These are phyloP conservation scores for Nesoenas mayeri DNA, from an alignment of 2,113 vertebrate genomes.

Conservation along the genomic window DNA sequence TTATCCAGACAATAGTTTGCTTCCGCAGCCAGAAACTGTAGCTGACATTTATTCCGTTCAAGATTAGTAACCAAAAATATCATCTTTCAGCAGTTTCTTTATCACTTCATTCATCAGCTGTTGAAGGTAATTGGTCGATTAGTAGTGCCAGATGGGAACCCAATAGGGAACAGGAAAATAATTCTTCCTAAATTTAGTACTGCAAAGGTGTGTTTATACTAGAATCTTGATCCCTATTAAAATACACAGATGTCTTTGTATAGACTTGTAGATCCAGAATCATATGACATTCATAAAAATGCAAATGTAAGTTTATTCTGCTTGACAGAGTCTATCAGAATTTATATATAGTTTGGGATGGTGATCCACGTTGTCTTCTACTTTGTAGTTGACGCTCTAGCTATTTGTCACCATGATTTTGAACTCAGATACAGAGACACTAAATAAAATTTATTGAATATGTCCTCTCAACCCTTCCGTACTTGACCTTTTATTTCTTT, in stretches of 20 bases:
- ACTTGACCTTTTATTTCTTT: neutral
- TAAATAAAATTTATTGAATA: neutral
- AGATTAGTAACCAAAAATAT: neutral
- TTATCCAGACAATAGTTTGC: neutral
- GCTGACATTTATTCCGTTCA: neutral
- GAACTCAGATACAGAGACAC: neutral
- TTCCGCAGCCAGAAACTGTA: neutral
- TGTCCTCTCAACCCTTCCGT: neutral
- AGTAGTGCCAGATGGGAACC: slow-evolving; percentile 41
- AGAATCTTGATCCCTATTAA: slow-evolving; percentile 9
- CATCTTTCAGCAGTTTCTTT: neutral
- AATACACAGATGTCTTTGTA: neutral
- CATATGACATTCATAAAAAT: neutral
- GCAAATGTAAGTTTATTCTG: neutral
- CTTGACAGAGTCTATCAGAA: neutral
- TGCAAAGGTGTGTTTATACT: neutral
- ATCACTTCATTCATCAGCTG: neutral
- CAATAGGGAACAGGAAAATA: neutral
- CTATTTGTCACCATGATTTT: neutral
- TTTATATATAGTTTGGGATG: neutral
- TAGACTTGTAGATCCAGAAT: neutral
- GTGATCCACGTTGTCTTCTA: neutral
- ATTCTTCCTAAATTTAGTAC: slow-evolving; percentile 14
- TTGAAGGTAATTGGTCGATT: neutral
- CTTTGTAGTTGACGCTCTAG: neutral